A percentile compares a stretch with the other conserved stretches of the same genome.
Conservation (phyloP, 2,888 invertebrate genomes). For the Lydus trimaculatus region DNA sequence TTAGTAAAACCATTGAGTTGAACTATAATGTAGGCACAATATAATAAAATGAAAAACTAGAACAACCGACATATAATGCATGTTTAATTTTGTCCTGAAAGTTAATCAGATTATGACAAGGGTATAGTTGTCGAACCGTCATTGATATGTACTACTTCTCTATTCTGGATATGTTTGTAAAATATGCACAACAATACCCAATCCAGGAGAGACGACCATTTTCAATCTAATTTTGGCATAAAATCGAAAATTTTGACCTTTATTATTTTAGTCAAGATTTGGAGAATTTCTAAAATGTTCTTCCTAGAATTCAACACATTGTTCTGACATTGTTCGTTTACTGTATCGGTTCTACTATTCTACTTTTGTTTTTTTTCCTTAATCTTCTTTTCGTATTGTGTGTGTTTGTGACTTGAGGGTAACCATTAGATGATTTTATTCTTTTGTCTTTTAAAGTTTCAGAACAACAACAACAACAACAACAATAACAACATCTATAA, state of each 20-base stretch:
- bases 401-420: neutral
- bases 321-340: slow-evolving; percentile 31
- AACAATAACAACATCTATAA: slow-evolving; percentile 36
- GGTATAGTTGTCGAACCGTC: slow-evolving; percentile 15
- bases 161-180: neutral
- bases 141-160: slow-evolving; percentile 1
- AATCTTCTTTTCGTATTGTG: slow-evolving; percentile 5
- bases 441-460: slow-evolving; percentile 3
- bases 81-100: slow-evolving; percentile 10
- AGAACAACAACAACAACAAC: slow-evolving; percentile 14
- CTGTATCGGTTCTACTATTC: slow-evolving; percentile 15
- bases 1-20: slow-evolving; percentile 18
- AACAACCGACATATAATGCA: slow-evolving; percentile 2
- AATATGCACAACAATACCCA: neutral
- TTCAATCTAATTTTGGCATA: neutral
- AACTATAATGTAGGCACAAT: neutral
- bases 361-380: slow-evolving; percentile 7
- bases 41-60: neutral
- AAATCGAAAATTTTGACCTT: neutral
- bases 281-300: slow-evolving; percentile 16
- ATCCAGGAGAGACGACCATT: neutral
- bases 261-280: neutral
- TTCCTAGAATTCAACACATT: slow-evolving; percentile 33
- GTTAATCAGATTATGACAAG: slow-evolving; percentile 13
- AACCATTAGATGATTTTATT: slow-evolving; percentile 8